phyloP scores from a whole-genome alignment of 2,888 invertebrate genomes.

The Ornithoptera alexandrae region DNA sequence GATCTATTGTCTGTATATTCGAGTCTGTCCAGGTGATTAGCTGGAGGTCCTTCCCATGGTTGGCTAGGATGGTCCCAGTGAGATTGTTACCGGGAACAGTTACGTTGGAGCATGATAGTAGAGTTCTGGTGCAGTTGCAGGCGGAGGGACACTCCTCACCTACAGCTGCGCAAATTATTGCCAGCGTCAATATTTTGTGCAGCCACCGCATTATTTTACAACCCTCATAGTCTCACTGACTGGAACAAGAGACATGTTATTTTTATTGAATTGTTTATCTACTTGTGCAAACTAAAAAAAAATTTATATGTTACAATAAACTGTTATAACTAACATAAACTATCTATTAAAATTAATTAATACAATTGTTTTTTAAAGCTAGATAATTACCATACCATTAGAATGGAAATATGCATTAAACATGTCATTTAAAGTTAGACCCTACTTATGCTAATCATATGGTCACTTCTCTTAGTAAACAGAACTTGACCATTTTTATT shows the following conservation, averaged over 20 bases:
- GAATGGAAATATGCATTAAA: background rate
- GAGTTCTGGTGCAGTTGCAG: slow-evolving; percentile 58
- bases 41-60: slow-evolving; percentile 55
- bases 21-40: slow-evolving; percentile 81
- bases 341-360: background rate
- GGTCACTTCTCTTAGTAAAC: background rate
- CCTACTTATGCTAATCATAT: background rate
- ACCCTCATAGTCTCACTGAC: slow-evolving; percentile 77
- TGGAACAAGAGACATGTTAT: slow-evolving; percentile 60
- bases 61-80: slow-evolving; percentile 43
- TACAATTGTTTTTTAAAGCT: background rate
- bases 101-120: slow-evolving; percentile 55
- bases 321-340: background rate
- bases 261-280: background rate
- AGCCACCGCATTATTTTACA: slow-evolving; percentile 79
- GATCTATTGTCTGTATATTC: slow-evolving; percentile 68
- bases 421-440: background rate
- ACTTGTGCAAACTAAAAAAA: background rate
- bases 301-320: no score
- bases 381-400: background rate
- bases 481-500: background rate
- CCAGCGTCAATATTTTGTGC: slow-evolving; percentile 75
- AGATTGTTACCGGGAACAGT: slow-evolving; percentile 48
- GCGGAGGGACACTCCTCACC: slow-evolving; percentile 54
- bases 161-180: slow-evolving; percentile 70